phyloP scores from a whole-genome alignment of 2,797 vertebrate species.

The Helicolenus hilgendorfi region DNA sequence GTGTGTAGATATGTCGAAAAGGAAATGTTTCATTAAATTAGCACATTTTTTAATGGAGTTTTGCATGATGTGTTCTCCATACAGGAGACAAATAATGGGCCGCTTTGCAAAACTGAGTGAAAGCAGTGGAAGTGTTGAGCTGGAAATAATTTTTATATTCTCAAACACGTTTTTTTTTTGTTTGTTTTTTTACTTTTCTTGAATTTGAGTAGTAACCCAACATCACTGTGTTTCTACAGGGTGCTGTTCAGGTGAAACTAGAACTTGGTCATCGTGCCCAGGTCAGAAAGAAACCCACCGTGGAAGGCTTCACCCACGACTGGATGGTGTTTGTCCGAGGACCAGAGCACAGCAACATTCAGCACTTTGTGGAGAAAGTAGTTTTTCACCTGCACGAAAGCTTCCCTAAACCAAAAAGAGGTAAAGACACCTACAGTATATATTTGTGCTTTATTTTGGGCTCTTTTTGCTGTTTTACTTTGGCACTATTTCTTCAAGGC shows the following conservation, averaged over 20 bases:
- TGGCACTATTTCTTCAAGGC: neutral
- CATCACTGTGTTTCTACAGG: conserved; percentile 79
- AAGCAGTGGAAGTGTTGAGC: neutral
- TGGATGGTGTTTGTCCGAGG: conserved; percentile 99
- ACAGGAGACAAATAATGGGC: neutral
- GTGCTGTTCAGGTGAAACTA: conserved; percentile 99
- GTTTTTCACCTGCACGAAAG: conserved; percentile 99
- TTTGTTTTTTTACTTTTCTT: neutral
- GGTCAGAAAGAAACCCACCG: conserved; percentile 97
- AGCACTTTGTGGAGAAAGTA: conserved; percentile 99
- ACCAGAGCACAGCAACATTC: conserved; percentile 98
- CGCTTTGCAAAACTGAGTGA: neutral
- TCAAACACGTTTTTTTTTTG: neutral
- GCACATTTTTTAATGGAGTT: neutral
- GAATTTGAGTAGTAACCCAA: neutral
- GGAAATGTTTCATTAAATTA: neutral
- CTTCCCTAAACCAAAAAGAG: conserved; percentile 98
- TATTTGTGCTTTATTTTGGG: neutral
- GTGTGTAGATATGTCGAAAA: neutral
- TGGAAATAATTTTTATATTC: neutral
- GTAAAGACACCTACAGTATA: conserved; percentile 78
- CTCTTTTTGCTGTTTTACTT: neutral
- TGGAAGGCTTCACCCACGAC: conserved; percentile 99
- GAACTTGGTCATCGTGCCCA: conserved; percentile 99
- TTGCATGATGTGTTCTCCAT: neutral